Evolutionary conservation across 2,113 vertebrate species (phyloP).

Genomic region (Rhinogobius similis): DNA sequence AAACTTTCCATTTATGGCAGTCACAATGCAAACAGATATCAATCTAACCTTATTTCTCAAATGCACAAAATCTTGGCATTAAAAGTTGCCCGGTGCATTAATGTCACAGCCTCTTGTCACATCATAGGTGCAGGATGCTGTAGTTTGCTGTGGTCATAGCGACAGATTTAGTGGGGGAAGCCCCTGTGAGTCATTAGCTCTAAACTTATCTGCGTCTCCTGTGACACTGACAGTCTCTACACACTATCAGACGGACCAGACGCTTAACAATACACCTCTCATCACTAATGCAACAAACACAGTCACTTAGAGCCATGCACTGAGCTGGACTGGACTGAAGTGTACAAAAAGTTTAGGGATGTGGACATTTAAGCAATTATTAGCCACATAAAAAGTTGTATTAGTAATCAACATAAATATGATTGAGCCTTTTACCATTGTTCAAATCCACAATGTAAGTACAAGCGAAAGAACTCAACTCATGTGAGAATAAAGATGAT

Average conservation of each 20-base stretch:
- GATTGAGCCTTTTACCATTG: too few relatives aligned
- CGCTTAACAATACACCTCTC: not conserved
- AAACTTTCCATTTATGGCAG: too few relatives aligned
- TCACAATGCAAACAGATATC: too few relatives aligned
- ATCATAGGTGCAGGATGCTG: conserved; percentile 14
- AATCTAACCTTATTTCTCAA: too few relatives aligned
- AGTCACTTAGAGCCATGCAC: not conserved
- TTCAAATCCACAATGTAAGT: too few relatives aligned
- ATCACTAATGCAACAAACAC: conserved; percentile 1
- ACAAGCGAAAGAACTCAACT: too few relatives aligned
- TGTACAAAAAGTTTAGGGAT: not conserved
- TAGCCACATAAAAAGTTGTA: not conserved
- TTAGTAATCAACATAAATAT: not conserved
- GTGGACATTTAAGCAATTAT: not conserved
- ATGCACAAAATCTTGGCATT: not conserved
- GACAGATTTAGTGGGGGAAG: conserved; percentile 23
- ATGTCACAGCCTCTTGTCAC: not conserved
- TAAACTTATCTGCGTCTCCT: conserved; percentile 21
- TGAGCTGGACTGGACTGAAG: not conserved
- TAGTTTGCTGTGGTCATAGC: conserved; percentile 6
- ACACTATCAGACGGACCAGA: conserved; percentile 3
- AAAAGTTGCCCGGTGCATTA: not conserved
- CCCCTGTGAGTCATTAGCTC: conserved; percentile 54
- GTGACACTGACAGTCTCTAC: conserved; percentile 15
- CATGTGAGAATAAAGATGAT: too few relatives aligned